Percentiles rank a stretch among this genome's conserved stretches.
Conservation (phyloP, 2,113 vertebrate species). For the Erythrocercus mccallii region DNA sequence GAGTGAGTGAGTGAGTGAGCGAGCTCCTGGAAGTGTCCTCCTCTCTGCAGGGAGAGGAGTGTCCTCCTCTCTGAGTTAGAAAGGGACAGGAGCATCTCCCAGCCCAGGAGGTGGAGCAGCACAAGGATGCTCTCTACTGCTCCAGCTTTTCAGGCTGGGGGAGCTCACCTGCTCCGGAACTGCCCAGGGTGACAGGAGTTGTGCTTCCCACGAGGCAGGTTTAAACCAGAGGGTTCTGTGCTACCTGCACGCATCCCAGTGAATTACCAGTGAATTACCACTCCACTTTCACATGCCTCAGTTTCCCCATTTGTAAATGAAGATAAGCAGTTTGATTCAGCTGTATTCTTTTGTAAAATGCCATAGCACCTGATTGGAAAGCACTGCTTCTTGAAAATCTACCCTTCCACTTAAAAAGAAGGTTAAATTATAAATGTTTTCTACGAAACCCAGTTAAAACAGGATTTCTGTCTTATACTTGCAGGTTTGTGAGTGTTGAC, state of each 20-base stretch:
- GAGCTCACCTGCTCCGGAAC: background rate
- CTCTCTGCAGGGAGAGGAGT: background rate
- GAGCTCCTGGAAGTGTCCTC: background rate
- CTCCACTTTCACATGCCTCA: background rate
- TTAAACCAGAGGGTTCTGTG: background rate
- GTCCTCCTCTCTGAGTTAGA: background rate
- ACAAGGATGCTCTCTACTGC: background rate
- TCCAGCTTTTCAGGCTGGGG: background rate
- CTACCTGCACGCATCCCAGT: background rate
- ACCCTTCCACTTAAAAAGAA: background rate
- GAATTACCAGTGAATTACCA: no score
- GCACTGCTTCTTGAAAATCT: background rate
- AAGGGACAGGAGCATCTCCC: background rate
- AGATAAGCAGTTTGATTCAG: background rate
- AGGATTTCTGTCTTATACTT: background rate
- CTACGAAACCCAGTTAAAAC: background rate
- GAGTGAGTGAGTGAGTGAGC: accelerated
- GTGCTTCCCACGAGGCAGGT: background rate
- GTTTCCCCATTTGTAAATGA: background rate
- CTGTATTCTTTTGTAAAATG: background rate
- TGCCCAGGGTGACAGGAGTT: background rate
- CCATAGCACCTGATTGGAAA: background rate
- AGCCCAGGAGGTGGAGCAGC: background rate
- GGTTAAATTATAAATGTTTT: background rate
- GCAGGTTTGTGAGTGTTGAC: background rate